phyloP scores from a whole-genome alignment of 2,113 vertebrate genomes.

The Pristiophorus japonicus region DNA sequence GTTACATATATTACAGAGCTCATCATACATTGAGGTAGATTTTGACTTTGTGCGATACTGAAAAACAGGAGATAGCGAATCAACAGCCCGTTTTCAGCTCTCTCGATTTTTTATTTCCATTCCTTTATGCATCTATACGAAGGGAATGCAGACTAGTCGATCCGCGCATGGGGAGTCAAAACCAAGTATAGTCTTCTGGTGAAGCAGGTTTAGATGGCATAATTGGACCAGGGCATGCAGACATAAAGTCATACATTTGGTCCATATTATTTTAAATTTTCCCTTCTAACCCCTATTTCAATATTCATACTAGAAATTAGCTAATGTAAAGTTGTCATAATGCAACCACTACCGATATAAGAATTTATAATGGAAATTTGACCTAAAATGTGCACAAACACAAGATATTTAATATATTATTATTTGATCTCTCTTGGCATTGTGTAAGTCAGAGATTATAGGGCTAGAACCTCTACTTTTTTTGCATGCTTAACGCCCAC shows the following conservation, averaged over 20 bases:
- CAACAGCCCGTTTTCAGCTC: neutral
- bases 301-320: neutral
- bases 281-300: neutral
- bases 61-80: neutral
- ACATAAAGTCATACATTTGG: neutral
- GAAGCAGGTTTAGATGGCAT: neutral
- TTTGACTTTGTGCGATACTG: neutral
- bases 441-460: no score
- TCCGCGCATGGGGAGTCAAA: neutral
- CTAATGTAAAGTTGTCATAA: neutral
- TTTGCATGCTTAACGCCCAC: no score
- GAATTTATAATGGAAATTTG: neutral
- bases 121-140: neutral
- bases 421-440: no score
- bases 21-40: neutral
- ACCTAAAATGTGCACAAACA: no score
- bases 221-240: neutral
- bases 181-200: neutral
- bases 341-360: neutral
- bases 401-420: no score
- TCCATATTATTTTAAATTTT: neutral
- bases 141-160: neutral
- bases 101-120: neutral
- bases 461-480: no score
- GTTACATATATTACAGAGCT: no score